Evolutionary conservation across 1,140 invertebrate species (phyloP).

Genomic region (Drosophila novamexicana): DNA sequence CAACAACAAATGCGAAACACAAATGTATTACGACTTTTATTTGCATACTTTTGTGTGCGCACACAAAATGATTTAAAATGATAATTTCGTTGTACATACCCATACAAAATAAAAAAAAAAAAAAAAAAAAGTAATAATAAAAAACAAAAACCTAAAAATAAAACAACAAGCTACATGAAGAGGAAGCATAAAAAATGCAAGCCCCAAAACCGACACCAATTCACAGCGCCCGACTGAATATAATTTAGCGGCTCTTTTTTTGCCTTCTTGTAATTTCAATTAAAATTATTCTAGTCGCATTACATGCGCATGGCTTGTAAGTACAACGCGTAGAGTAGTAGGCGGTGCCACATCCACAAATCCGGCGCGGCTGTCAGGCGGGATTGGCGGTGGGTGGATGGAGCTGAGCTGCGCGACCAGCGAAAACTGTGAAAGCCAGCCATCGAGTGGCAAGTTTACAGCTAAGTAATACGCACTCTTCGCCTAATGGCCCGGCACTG

Average conservation of each 20-base stretch:
- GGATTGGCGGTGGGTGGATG: not conserved
- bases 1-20: slow-evolving; percentile 42
- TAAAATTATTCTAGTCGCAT: slow-evolving; percentile 75
- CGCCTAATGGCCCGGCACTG: slow-evolving; percentile 67
- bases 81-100: slow-evolving; percentile 54
- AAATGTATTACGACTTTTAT: slow-evolving; percentile 74
- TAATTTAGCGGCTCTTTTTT: slow-evolving; percentile 56
- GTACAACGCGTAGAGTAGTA: not conserved
- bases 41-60: slow-evolving; percentile 71
- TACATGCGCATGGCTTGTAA: slow-evolving; percentile 29
- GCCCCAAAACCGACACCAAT: slow-evolving; percentile 16
- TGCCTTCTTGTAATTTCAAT: slow-evolving; percentile 71
- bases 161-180: slow-evolving; percentile 20
- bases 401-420: not conserved
- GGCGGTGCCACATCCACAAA: not conserved
- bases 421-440: slow-evolving; percentile 55
- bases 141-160: slow-evolving; percentile 10
- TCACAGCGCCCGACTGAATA: slow-evolving; percentile 35
- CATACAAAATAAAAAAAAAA: slow-evolving; percentile 18
- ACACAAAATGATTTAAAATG: slow-evolving; percentile 78
- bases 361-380: no score
- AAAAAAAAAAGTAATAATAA: slow-evolving; percentile 3
- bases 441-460: slow-evolving; percentile 75
- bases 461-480: slow-evolving; percentile 76
- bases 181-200: slow-evolving; percentile 22